phyloP scores from a whole-genome alignment of 1,140 invertebrate species.

The Dinoponera quadriceps region DNA sequence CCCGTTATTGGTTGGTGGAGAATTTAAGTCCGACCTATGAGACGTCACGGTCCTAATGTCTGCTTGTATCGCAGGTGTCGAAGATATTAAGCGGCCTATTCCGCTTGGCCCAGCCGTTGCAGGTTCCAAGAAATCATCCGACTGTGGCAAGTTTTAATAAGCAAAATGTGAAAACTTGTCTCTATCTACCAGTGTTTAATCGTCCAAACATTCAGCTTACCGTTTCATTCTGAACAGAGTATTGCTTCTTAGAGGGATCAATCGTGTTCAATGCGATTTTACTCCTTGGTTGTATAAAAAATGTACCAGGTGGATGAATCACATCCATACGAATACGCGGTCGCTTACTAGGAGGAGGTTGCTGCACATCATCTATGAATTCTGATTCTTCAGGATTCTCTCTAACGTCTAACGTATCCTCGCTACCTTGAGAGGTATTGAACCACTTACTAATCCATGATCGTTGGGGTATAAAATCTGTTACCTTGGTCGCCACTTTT shows the following conservation, averaged over 20 bases:
- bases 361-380: conserved; percentile 73
- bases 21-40: conserved; percentile 76
- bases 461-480: conserved; percentile 82
- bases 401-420: conserved; percentile 63
- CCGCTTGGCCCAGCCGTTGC: conserved; percentile 77
- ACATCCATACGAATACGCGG: conserved; percentile 83
- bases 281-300: conserved; percentile 77
- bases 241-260: conserved; percentile 72
- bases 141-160: conserved; percentile 65
- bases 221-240: conserved; percentile 66
- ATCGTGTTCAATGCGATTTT: conserved; percentile 66
- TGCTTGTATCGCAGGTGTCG: conserved; percentile 78
- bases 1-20: conserved; percentile 79
- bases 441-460: conserved; percentile 85
- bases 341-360: conserved; percentile 80
- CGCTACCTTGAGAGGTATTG: conserved; percentile 79
- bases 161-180: neutral
- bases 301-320: conserved; percentile 83
- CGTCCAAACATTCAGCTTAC: conserved; percentile 59
- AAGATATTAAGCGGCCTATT: conserved; percentile 78
- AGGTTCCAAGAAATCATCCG: conserved; percentile 79
- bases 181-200: neutral
- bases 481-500: conserved; percentile 83
- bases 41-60: conserved; percentile 69
- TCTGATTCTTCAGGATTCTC: conserved; percentile 74